Base-by-base conservation (phyloP, 1,140 invertebrate species). In the Eurosta solidaginis region DNA sequence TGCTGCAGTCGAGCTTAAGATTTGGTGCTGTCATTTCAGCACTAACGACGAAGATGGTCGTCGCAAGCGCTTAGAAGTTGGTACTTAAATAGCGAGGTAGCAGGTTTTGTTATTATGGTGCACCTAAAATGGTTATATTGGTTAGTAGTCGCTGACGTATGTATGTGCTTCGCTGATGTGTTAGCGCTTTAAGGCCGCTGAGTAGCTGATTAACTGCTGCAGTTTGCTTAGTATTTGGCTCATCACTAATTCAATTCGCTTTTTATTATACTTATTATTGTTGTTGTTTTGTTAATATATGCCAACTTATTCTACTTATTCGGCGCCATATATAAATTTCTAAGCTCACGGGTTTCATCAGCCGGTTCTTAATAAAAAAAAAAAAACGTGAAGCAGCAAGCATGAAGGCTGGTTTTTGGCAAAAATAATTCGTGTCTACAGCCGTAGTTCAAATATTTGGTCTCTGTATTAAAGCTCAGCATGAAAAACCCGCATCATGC, bases 161-260 rank as follows among this genome's bases (percentile, higher is more conserved):
- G 45, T 47, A 17, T 47, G n/a, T 68, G 59, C 33, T 33, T 68
- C 20, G 33, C 33, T 68, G 59, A 22, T 33, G 54, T 68, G n/a
- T 68, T 17, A 14, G 17, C 40, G 6, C 59, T 33, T 33, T 68
- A 33, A 29, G 27, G 59, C 17, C n/a, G 59, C 59, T 68, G 20
- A 40, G 27, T 33, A 29, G 59, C 59, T 68, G 59, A 68, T 68
- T 68, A 40, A 68, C n/a, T 29, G 59, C 9, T 68, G 59, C 59
- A 29, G n/a, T 68, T 68, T 17, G 59, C 59, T 68, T 40, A 68
- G 33, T n/a, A 29, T 29, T 6, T 68, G 33, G n/a, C 4, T 14
- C 33, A 33, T 68, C 59, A 40, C n/a, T 1, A 22, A n/a, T 20
- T 33, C 14, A 10, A 40, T 40, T 68, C n/a, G 36, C 5, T 68